phyloP scores from a whole-genome alignment of 2,797 vertebrate species.

The Muraenolepis orangiensis region DNA sequence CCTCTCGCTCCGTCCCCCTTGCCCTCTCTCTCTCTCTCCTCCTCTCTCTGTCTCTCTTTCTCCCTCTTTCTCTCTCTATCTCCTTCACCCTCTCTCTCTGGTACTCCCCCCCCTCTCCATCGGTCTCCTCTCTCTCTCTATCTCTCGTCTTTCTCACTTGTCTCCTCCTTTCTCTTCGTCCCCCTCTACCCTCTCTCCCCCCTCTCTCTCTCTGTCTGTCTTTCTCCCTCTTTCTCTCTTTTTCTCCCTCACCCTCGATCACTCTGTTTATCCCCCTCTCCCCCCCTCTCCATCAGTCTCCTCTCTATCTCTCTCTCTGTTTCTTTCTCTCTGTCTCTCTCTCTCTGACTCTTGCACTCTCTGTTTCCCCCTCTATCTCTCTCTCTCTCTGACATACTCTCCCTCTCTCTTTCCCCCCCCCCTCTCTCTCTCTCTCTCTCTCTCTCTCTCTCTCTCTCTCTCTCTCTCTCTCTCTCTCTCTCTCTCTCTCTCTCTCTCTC shows the following conservation, averaged over 20 bases:
- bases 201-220: not conserved
- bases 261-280: no score
- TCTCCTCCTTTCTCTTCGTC: not conserved
- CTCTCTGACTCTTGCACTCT: no score
- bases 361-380: no score
- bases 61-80: not conserved
- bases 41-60: no score
- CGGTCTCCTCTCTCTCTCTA: not conserved
- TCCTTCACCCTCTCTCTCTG: not conserved
- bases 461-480: no score
- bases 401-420: not conserved
- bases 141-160: not conserved
- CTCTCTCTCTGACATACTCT: not conserved
- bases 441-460: no score
- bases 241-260: no score
- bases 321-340: not conserved
- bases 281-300: no score
- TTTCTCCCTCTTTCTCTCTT: not conserved
- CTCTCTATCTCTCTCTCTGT: not conserved
- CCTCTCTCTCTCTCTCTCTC: no score
- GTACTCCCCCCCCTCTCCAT: not conserved
- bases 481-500: no score
- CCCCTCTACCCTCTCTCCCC: not conserved
- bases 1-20: no score
- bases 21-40: no score